Conservation (phyloP, 2,113 vertebrate species). For the Scartelaos histophorus region DNA sequence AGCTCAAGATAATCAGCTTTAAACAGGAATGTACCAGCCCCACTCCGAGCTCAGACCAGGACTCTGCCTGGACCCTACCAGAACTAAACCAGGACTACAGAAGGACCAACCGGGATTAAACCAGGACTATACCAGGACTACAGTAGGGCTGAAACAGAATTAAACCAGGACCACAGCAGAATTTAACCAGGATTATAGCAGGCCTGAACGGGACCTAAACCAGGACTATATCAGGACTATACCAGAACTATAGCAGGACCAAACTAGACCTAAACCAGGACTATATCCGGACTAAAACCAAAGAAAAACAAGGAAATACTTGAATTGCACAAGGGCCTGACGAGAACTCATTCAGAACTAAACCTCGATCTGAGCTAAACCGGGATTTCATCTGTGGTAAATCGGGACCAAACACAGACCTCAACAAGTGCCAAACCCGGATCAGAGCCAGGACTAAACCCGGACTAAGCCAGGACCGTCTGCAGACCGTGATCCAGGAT, state of each 20-base stretch:
- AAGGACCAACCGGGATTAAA: background rate
- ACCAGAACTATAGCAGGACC: background rate
- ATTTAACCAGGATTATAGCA: background rate
- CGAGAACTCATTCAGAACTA: too few species aligned
- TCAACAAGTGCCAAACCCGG: slow-evolving; percentile 11
- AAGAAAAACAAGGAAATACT: too few species aligned
- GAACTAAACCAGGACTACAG: background rate
- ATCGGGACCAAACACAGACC: slow-evolving; percentile 13
- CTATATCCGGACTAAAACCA: too few species aligned
- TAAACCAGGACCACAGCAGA: background rate
- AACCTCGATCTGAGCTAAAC: background rate
- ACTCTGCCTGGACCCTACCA: background rate
- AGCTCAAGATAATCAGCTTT: slow-evolving; percentile 58
- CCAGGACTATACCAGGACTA: background rate
- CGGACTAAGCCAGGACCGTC: background rate
- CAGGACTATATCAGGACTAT: background rate
- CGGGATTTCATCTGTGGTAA: background rate
- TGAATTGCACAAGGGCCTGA: too few species aligned
- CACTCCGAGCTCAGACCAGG: background rate
- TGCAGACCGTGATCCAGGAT: too few species aligned
- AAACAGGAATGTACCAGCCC: background rate
- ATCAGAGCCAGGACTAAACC: background rate
- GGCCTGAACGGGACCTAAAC: background rate
- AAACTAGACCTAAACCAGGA: too few species aligned
- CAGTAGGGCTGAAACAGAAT: slow-evolving; percentile 10